Conservation (phyloP, 2,113 vertebrate genomes). For the Oreochromis aureus region DNA sequence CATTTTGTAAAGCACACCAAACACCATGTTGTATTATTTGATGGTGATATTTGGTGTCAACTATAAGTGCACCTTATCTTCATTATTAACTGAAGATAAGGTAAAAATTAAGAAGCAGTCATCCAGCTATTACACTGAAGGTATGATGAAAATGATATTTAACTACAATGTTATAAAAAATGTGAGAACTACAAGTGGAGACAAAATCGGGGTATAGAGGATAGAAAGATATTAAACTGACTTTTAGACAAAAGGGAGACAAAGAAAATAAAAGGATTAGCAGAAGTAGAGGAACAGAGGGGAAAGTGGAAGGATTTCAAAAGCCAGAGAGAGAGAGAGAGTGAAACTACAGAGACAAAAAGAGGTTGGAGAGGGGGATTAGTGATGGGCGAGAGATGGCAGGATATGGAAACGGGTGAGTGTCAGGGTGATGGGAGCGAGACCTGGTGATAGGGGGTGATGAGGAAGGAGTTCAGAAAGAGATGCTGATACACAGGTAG, state of each 20-base stretch:
- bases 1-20: background rate
- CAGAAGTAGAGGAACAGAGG: conserved; percentile 38
- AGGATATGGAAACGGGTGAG: conserved; percentile 46
- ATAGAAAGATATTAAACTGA: conserved; percentile 39
- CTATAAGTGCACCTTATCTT: background rate
- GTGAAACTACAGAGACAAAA: conserved; percentile 35
- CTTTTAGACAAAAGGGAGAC: conserved; percentile 47
- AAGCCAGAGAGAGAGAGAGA: conserved; percentile 36
- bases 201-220: conserved; percentile 1
- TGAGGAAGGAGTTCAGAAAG: conserved; percentile 16
- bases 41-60: background rate
- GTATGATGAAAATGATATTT: background rate
- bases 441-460: background rate
- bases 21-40: background rate
- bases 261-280: conserved; percentile 62
- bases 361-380: conserved; percentile 46
- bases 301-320: conserved; percentile 52
- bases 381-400: conserved; percentile 56
- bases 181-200: background rate
- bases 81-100: background rate
- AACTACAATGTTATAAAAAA: background rate
- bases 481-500: conserved; percentile 18
- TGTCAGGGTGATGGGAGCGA: conserved; percentile 37
- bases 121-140: background rate
- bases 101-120: background rate